Percentiles rank a stretch among this genome's conserved stretches.
These are phyloP conservation scores for human (Homo sapiens) DNA, from an alignment of 2,113 vertebrate species.

Conservation along the genomic window DNA sequence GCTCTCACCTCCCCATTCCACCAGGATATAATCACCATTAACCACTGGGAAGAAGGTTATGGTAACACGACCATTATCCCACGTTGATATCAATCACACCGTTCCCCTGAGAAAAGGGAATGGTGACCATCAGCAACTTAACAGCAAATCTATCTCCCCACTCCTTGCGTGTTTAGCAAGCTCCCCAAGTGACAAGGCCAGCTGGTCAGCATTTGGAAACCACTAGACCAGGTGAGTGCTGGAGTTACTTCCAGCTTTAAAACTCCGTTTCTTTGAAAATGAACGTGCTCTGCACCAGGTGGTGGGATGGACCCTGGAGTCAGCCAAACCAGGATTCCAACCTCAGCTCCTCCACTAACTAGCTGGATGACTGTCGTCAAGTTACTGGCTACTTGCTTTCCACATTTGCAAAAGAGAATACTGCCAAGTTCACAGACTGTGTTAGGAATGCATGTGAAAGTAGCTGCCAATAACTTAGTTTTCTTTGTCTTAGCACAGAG, in stretches of 20 bases:
- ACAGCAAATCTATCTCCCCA: background rate
- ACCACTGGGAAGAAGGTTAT: background rate
- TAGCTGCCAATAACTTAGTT: background rate
- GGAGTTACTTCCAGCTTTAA: background rate
- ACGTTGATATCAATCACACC: rapidly evolving
- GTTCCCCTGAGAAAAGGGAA: background rate
- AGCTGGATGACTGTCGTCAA: background rate
- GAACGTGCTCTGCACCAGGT: too few relatives aligned
- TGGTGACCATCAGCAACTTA: background rate
- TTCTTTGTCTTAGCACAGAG: background rate
- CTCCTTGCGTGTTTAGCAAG: background rate
- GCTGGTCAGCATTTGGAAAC: background rate
- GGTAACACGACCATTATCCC: background rate
- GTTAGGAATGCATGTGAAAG: background rate
- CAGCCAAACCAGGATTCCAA: background rate
- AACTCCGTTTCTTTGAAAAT: background rate
- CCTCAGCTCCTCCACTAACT: background rate
- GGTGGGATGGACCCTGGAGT: background rate
- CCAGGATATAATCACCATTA: too few relatives aligned
- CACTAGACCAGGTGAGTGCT: background rate
- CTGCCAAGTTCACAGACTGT: background rate
- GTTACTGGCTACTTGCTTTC: background rate
- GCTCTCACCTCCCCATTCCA: too few relatives aligned
- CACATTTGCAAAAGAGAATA: too few relatives aligned
- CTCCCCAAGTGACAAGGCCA: background rate